Evolutionary conservation across 2,888 invertebrate genomes (phyloP), one percentile per base, ranked within the genome.

Genomic region (Anaspis maculata): DNA sequence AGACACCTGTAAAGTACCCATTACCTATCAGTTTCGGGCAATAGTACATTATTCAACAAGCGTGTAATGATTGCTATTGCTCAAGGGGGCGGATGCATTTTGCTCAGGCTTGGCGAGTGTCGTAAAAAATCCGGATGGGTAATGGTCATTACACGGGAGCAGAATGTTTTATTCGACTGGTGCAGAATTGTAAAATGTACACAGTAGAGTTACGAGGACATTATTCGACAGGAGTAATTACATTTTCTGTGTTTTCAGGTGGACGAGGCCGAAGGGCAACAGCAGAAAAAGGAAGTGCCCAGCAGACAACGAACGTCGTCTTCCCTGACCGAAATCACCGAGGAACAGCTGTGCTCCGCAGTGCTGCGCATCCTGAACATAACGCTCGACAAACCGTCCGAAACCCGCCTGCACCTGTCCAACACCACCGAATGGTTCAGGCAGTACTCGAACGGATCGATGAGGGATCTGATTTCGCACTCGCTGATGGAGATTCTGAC

Each of bases 311-410:
- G 62, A 36, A 62, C 61, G 3, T 52, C 53, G 9, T 58, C 60
- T 3, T 57, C 59, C 3, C 69, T 71, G 41, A 70, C 71, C 9
- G 82, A 81, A 56, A 62, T 78, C 32, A 74, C 75, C 3, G 74
- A 74, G 39, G 79, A 81, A 31, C 79, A 81, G 54, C 67, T 82
- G 13, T 67, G 76, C 40, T 63, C 70, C 32, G 72, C 79, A 42
- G 70, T 84, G 27, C 78, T 79, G 2, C 73, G 79, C 52, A 76
- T 87, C 34, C 64, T 87, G 11, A 77, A 80, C 57, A 79, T 80
- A 21, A 77, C 83, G 2, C 86, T 83, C 78, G 68, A 67, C 35
- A 62, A 66, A 37, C 51, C 64, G 11, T 52, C 54, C 7, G 69
- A 70, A 23, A 64, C 62, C 10, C 59, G 57, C 24, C 58, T 72